These are phyloP conservation scores for Synergus japonicus DNA, from an alignment of 2,888 invertebrate species.

Conservation along the genomic window DNA sequence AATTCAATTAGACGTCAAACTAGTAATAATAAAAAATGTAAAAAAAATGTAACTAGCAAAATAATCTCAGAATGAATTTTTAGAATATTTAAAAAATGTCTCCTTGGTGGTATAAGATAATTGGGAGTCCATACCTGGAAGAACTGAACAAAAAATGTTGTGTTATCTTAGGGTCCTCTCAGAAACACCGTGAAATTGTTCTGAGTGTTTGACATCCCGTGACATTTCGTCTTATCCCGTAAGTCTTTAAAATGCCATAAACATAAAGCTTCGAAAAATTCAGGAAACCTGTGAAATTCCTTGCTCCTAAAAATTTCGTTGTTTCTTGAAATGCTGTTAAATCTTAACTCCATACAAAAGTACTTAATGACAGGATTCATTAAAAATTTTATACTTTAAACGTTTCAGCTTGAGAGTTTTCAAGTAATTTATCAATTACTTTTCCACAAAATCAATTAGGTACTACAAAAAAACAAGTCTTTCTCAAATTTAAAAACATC, in stretches of 20 bases:
- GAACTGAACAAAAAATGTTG: conserved; percentile 13
- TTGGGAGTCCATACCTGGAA: neutral
- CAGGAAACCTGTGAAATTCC: conserved; percentile 28
- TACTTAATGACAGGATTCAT: neutral
- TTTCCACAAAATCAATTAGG: neutral
- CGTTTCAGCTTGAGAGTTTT: neutral
- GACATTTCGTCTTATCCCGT: conserved; percentile 30
- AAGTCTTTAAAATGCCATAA: conserved; percentile 11
- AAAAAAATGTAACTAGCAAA: neutral
- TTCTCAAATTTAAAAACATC: neutral
- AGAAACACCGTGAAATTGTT: conserved; percentile 12
- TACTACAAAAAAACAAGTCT: neutral
- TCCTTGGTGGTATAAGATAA: neutral
- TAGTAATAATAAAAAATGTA: neutral
- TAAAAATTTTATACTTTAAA: neutral
- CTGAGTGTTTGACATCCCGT: conserved; percentile 7
- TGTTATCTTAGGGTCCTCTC: neutral
- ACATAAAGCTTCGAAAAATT: neutral
- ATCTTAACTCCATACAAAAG: neutral
- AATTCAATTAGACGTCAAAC: neutral
- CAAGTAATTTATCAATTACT: neutral
- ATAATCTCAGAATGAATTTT: neutral
- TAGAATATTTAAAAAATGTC: neutral
- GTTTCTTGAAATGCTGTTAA: neutral
- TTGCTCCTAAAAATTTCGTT: neutral